Evolutionary conservation across 2,113 vertebrate genomes (phyloP).

Genomic region (Ginglymostoma cirratum): DNA sequence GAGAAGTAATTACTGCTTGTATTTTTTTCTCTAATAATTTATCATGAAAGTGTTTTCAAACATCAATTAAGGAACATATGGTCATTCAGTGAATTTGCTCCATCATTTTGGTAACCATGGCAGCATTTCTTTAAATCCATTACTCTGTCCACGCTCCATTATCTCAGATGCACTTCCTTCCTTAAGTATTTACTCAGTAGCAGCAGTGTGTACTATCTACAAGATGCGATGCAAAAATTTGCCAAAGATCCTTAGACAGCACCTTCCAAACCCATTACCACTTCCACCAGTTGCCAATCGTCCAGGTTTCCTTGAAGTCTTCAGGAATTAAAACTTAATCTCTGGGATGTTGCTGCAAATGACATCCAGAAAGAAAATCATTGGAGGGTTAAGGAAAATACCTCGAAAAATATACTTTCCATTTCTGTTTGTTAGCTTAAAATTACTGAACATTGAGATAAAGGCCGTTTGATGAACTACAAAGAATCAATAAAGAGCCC

Average conservation of each 20-base stretch:
- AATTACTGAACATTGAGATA: background rate
- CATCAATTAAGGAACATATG: background rate
- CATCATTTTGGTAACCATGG: background rate
- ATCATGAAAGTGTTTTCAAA: background rate
- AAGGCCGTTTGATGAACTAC: background rate
- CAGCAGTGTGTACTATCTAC: no score
- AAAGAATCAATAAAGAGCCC: background rate
- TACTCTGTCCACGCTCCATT: background rate
- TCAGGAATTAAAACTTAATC: no score
- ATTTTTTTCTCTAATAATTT: background rate
- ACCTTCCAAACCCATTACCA: no score
- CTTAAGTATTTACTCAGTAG: background rate
- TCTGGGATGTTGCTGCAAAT: no score
- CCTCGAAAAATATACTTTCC: background rate
- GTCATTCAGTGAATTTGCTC: background rate
- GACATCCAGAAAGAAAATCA: background rate
- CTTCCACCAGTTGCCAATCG: background rate
- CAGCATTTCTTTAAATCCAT: background rate
- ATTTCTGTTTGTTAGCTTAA: background rate
- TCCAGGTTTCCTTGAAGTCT: no score
- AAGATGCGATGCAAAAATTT: no score
- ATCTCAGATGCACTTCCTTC: background rate
- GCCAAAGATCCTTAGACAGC: no score
- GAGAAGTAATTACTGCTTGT: background rate
- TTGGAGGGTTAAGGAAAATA: background rate